Evolutionary conservation across 2,113 vertebrate species (phyloP).

Genomic region (Mungos mungo): DNA sequence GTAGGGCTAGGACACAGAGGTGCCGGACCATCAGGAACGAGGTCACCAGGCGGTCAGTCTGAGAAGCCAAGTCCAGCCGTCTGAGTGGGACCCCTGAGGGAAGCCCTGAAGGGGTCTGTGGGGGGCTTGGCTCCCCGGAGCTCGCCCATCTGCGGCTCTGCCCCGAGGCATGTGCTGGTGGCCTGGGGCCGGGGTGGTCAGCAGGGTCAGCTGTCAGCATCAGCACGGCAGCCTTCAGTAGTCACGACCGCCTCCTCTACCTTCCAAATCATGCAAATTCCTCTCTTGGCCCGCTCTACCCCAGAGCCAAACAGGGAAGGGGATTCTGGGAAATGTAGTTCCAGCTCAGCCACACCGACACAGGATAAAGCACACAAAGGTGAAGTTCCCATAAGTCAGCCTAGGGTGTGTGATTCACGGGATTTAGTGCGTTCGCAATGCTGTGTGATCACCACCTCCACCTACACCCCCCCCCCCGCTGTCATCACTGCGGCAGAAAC

Average conservation of each 20-base stretch:
- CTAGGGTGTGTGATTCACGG: too few relatives aligned
- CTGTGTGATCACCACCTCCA: neutral
- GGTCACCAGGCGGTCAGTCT: neutral
- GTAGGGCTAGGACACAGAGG: neutral
- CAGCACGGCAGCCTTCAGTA: neutral
- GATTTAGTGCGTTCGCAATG: too few relatives aligned
- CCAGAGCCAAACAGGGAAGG: neutral
- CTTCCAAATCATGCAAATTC: neutral
- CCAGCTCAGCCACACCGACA: neutral
- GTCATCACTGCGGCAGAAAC: too few relatives aligned
- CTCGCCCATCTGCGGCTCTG: neutral
- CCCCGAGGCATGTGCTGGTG: rapidly evolving
- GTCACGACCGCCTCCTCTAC: neutral
- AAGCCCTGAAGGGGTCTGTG: neutral
- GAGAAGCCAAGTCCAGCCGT: neutral
- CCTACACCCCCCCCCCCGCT: too few relatives aligned
- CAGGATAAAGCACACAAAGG: neutral
- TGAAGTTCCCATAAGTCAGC: neutral
- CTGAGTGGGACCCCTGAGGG: neutral
- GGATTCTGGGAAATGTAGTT: neutral
- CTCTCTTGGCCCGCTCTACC: neutral
- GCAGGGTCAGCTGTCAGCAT: too few relatives aligned
- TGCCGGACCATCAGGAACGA: neutral
- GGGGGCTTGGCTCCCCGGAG: neutral
- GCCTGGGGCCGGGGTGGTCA: neutral